These are phyloP conservation scores for Varroa destructor DNA, from an alignment of 1,140 invertebrate genomes.

Conservation along the genomic window DNA sequence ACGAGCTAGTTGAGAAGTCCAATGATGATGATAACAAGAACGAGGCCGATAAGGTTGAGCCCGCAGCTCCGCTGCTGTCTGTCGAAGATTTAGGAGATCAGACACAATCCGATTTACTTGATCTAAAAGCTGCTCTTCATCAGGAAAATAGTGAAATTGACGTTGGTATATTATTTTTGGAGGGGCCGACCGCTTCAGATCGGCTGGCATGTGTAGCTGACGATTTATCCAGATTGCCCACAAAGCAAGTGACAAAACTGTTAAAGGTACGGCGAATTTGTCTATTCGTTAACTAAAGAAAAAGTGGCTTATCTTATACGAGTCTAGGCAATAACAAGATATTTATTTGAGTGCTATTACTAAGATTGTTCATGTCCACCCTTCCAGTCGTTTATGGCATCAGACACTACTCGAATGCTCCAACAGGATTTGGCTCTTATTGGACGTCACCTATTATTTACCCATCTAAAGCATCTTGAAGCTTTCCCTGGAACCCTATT, in stretches of 20 bases:
- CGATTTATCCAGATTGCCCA: constrained; percentile 8
- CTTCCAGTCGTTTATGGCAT: constrained; percentile 10
- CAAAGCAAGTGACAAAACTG: constrained; percentile 1
- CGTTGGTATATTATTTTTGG: neutral
- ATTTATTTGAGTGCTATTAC: neutral
- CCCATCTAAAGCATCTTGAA: neutral
- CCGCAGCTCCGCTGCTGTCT: neutral
- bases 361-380: neutral
- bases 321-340: too few relatives aligned
- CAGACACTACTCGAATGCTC: constrained; percentile 4
- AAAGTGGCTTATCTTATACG: too few relatives aligned
- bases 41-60: neutral
- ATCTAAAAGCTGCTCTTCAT: constrained; percentile 5
- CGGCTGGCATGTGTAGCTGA: constrained; percentile 3
- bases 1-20: neutral
- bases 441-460: neutral
- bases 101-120: neutral
- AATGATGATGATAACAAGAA: neutral
- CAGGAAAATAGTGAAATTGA: neutral
- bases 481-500: neutral
- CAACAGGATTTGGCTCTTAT: constrained; percentile 1
- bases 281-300: too few relatives aligned
- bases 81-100: neutral
- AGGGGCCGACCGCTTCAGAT: neutral
- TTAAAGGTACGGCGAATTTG: too few relatives aligned